Evolutionary conservation across 2,797 vertebrate species (phyloP).

Genomic region (Muscicapa comitata): DNA sequence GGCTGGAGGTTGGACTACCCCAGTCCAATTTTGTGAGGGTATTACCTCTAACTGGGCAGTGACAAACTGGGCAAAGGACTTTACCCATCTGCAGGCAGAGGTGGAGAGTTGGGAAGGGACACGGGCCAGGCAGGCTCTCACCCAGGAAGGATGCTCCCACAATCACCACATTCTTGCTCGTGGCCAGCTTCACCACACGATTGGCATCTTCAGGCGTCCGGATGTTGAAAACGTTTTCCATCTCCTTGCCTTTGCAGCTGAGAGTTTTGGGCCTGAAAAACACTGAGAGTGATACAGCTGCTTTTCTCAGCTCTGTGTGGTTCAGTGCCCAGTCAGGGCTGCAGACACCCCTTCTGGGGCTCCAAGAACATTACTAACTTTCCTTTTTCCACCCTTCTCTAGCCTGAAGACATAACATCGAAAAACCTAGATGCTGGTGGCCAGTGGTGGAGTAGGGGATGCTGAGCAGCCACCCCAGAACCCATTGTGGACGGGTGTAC

Average conservation of each 20-base stretch:
- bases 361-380: not conserved
- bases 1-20: not conserved
- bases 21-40: accelerated
- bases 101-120: accelerated
- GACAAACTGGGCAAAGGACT: not conserved
- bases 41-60: not conserved
- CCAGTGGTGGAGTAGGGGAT: not conserved
- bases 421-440: not conserved
- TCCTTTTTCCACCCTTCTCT: not conserved
- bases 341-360: not conserved
- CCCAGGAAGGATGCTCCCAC: constrained; percentile 96
- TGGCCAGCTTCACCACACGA: constrained; percentile 87
- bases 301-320: not conserved
- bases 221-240: constrained; percentile 91
- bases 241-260: constrained; percentile 92
- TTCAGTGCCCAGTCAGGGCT: not conserved
- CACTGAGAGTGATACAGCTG: not conserved
- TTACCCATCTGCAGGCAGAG: not conserved
- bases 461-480: accelerated
- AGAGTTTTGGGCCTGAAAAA: constrained; percentile 86
- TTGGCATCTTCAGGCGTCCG: constrained; percentile 92
- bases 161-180: constrained; percentile 91
- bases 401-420: not conserved
- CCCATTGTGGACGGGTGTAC: accelerated
- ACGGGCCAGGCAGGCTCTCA: constrained; percentile 26